Base-by-base conservation (phyloP, 2,888 invertebrate genomes). In the Smittia aterrima region DNA sequence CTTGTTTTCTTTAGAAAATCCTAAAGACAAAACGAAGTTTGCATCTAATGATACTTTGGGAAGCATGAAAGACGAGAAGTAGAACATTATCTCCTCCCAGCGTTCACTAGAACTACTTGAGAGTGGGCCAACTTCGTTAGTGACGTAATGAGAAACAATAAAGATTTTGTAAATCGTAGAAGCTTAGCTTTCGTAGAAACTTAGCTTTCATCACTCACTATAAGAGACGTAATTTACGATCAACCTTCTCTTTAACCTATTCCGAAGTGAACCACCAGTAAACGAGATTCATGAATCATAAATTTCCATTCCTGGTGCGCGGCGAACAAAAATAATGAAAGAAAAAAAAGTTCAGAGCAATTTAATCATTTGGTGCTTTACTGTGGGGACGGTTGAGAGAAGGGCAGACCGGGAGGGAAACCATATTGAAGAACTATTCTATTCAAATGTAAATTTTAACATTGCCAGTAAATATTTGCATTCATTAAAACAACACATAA, bases 401-500 rank as follows among this genome's bases (percentile, higher is more conserved):
- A n/a, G n/a, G n/a, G n/a, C n/a, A n/a, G n/a, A n/a, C n/a, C n/a
- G n/a, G n/a, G n/a, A n/a, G n/a, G n/a, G 1, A 32, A 20, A 18
- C 66, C 64, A 27, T 64, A 64, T 64, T 64, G 64, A 64, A 64
- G 64, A 64, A 64, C 16, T 22, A 64, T 64, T 66, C 38, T 38
- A 66, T 66, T 66, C 38, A 66, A 66, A 66, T 66, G 66, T 38
- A 66, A 40, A 66, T 66, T 20, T 66, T 38, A 38, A 11, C 66
- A 66, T 38, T 66, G 66, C 66, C 32, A 38, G 66, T 3, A 66
- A 66, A 66, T 66, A 66, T 66, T 66, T 66, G 38, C 38, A 66
- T 66, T 66, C 66, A 66, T 66, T 66, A 66, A 38, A 40, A 66
- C 40, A n/a, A 20, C 16, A 66, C 66, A 66, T 66, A 66, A 66